A percentile compares a stretch with the other conserved stretches of the same genome.
Evolutionary conservation across 2,113 vertebrate species (phyloP).

Genomic region (Tretioscincus oriximinensis): DNA sequence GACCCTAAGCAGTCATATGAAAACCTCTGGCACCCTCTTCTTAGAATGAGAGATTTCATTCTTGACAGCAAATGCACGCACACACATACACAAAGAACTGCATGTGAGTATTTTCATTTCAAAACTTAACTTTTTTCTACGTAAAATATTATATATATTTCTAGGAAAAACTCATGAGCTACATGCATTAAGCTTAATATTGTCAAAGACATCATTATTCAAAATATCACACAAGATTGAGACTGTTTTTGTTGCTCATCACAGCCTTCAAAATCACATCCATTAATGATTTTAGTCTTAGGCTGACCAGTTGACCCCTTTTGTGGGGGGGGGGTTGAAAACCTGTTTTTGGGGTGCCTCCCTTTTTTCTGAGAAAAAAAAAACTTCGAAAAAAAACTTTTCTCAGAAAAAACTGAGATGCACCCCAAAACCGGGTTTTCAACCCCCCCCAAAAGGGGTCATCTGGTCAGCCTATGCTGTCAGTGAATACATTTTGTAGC

Average conservation of each 20-base stretch:
- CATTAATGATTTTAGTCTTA: neutral
- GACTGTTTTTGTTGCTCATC: neutral
- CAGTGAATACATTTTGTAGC: neutral
- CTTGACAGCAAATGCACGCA: neutral
- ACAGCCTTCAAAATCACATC: neutral
- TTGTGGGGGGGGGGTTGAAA: too few species aligned
- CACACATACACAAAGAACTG: neutral
- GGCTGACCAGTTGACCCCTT: too few species aligned
- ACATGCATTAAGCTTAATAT: neutral
- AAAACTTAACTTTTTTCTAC: neutral
- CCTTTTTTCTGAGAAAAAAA: too few species aligned
- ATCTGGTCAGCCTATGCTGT: too few species aligned
- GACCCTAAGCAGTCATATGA: neutral
- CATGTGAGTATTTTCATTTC: neutral
- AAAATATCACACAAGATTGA: neutral
- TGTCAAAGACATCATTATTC: neutral
- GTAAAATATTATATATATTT: neutral
- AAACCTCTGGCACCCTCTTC: too few species aligned
- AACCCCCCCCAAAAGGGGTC: too few species aligned
- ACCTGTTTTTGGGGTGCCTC: too few species aligned
- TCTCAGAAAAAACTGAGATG: too few species aligned
- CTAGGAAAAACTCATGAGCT: neutral
- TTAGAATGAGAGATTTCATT: neutral
- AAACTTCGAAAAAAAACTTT: too few species aligned
- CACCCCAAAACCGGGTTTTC: too few species aligned